A percentile compares a stretch with the other conserved stretches of the same genome.
phyloP scores from a whole-genome alignment of 2,113 vertebrate species.

The Limnothrissa miodon region DNA sequence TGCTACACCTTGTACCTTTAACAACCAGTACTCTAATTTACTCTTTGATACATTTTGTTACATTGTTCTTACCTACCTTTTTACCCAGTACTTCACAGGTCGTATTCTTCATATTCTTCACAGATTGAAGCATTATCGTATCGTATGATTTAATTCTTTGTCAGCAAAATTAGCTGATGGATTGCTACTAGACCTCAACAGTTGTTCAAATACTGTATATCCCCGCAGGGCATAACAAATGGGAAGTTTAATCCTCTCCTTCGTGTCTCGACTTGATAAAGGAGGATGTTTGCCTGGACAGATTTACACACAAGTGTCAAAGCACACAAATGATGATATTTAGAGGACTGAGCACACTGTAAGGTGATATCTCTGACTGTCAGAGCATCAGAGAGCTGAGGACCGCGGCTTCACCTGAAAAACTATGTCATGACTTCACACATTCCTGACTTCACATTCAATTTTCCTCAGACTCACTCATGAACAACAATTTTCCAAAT shows the following conservation, averaged over 20 bases:
- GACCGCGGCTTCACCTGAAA: background rate
- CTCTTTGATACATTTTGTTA: too few species aligned
- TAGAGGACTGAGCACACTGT: background rate
- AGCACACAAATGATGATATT: constrained; percentile 32
- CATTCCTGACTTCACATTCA: constrained; percentile 41
- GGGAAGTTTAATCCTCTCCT: constrained; percentile 25
- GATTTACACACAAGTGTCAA: constrained; percentile 37
- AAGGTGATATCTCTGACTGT: constrained; percentile 8
- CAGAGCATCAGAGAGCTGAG: background rate
- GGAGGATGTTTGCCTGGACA: constrained; percentile 37
- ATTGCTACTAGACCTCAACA: constrained; percentile 37
- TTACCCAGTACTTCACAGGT: too few species aligned
- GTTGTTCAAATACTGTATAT: constrained; percentile 43
- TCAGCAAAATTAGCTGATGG: background rate
- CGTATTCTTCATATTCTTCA: too few species aligned
- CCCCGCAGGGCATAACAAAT: constrained; percentile 43
- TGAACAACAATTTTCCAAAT: constrained; percentile 39
- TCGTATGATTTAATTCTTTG: background rate
- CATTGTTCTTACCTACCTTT: too few species aligned
- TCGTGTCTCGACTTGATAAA: constrained; percentile 61
- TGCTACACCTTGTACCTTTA: too few species aligned
- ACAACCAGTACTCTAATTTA: too few species aligned
- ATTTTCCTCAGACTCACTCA: constrained; percentile 38
- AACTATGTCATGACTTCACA: constrained; percentile 17
- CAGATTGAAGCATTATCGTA: too few species aligned